Percentiles rank a stretch among this genome's conserved stretches.
These are phyloP conservation scores for Oryzias javanicus DNA, from an alignment of 2,113 vertebrate species.

Conservation along the genomic window DNA sequence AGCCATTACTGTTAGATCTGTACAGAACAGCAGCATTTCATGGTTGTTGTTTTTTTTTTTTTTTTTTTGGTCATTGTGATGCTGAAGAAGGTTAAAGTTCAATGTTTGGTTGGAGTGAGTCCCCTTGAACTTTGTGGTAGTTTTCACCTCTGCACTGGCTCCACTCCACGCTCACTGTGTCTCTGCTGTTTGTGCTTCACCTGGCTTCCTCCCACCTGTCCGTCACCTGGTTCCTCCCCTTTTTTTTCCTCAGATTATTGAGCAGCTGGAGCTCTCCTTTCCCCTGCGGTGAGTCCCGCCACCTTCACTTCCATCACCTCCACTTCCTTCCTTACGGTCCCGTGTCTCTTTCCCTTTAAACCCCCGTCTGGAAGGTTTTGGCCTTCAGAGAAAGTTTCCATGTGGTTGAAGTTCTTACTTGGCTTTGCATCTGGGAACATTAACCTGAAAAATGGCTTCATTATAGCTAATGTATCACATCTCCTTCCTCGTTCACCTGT, in stretches of 20 bases:
- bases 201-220: conserved; percentile 41
- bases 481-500: background rate
- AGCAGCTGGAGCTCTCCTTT: conserved; percentile 87
- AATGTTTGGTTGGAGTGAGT: conserved; percentile 14
- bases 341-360: background rate
- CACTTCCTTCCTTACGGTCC: conserved; percentile 26
- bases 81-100: too few species aligned
- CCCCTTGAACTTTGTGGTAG: background rate
- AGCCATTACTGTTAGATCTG: too few species aligned
- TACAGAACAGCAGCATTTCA: too few species aligned
- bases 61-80: too few species aligned
- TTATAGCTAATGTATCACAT: conserved; percentile 10
- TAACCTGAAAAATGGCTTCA: background rate
- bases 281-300: conserved; percentile 80
- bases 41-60: too few species aligned
- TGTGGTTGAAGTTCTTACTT: conserved; percentile 8
- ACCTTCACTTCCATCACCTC: conserved; percentile 23
- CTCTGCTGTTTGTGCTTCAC: conserved; percentile 44
- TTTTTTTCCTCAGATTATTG: conserved; percentile 78
- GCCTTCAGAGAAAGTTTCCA: conserved; percentile 8
- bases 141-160: conserved; percentile 23
- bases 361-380: conserved; percentile 4
- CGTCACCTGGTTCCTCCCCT: conserved; percentile 40
- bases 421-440: conserved; percentile 1
- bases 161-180: conserved; percentile 31